A percentile compares a stretch with the other conserved stretches of the same genome.
Evolutionary conservation across 2,888 invertebrate genomes (phyloP).

Genomic region (Microctonus brassicae): DNA sequence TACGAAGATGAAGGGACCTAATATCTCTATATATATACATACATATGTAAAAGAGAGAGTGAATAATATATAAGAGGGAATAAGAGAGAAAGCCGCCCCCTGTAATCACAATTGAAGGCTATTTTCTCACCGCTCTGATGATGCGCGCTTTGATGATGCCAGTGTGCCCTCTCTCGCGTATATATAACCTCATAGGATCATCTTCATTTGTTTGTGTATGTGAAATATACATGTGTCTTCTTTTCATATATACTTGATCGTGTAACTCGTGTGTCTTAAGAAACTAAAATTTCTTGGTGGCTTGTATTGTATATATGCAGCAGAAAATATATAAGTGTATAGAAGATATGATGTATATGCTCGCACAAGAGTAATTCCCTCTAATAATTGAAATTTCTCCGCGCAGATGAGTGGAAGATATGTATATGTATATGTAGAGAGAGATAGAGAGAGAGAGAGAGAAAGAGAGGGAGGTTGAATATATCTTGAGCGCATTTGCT

Average conservation of each 20-base stretch:
- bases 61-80: conserved; percentile 9
- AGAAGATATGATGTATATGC: conserved; percentile 66
- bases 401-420: conserved; percentile 23
- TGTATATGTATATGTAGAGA: not conserved
- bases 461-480: not conserved
- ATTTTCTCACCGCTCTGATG: conserved; percentile 71
- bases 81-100: conserved; percentile 60
- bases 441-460: not conserved
- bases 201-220: conserved; percentile 52
- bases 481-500: not conserved
- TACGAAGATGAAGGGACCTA: not conserved
- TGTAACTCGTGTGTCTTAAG: conserved; percentile 31
- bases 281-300: conserved; percentile 48
- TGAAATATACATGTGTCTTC: conserved; percentile 42
- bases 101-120: conserved; percentile 71
- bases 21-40: not conserved
- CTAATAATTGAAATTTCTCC: conserved; percentile 69
- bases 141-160: conserved; percentile 69
- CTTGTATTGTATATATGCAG: conserved; percentile 52
- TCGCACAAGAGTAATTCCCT: conserved; percentile 65
- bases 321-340: conserved; percentile 68
- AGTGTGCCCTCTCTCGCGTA: conserved; percentile 37
- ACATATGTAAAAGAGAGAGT: not conserved
- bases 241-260: conserved; percentile 29
- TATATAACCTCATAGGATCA: conserved; percentile 65